Evolutionary conservation across 2,113 vertebrate genomes (phyloP).

Genomic region (Geococcyx californianus): DNA sequence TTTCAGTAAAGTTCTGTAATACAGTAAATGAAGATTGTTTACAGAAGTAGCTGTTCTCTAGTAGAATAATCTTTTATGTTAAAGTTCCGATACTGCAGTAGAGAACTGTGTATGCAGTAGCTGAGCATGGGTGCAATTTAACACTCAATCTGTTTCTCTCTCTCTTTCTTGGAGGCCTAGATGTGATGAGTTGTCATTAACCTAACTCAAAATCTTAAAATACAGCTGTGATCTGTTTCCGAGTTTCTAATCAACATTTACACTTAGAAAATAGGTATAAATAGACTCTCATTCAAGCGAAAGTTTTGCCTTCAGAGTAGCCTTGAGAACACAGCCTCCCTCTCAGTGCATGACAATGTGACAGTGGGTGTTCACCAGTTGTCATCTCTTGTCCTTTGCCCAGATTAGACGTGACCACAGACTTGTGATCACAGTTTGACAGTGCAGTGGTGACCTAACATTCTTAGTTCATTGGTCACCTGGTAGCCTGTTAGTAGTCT

Average conservation of each 20-base stretch:
- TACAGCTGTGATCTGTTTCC: not conserved
- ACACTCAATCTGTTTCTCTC: not conserved
- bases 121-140: not conserved
- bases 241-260: not conserved
- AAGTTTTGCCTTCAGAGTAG: not conserved
- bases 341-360: not conserved
- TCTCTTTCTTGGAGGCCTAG: not conserved
- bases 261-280: not conserved
- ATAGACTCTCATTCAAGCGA: not conserved
- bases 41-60: not conserved
- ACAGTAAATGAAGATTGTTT: not conserved
- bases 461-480: not conserved
- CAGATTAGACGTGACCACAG: not conserved
- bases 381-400: not conserved
- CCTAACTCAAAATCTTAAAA: not conserved
- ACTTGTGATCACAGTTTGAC: not conserved
- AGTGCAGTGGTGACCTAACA: not conserved
- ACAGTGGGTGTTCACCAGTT: not conserved
- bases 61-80: not conserved
- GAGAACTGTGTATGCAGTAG: not conserved
- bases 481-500: not conserved
- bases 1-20: not conserved
- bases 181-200: not conserved
- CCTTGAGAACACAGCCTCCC: not conserved
- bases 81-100: not conserved